phyloP scores from a whole-genome alignment of 2,888 invertebrate species.

The Malachius bipustulatus region DNA sequence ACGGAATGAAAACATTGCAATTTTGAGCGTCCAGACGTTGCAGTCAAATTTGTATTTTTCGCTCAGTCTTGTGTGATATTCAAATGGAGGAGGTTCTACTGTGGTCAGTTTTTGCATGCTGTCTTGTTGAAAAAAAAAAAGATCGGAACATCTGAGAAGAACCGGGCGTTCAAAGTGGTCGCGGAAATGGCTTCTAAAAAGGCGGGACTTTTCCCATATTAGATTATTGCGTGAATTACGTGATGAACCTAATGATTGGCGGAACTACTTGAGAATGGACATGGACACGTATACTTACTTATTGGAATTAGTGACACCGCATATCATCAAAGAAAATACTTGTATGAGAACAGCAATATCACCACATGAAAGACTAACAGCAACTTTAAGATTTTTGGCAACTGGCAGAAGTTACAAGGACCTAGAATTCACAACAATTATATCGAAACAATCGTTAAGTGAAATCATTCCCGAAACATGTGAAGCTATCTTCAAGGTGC shows the following conservation, averaged over 20 bases:
- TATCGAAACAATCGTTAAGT: slow-evolving; percentile 22
- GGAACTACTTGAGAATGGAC: slow-evolving; percentile 22
- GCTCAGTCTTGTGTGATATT: slow-evolving; percentile 4
- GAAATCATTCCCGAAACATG: slow-evolving; percentile 15
- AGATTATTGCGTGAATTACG: slow-evolving; percentile 16
- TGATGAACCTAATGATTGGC: slow-evolving; percentile 20
- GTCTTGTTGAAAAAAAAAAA: slow-evolving; percentile 13
- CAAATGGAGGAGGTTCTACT: slow-evolving; percentile 15
- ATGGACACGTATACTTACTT: slow-evolving; percentile 16
- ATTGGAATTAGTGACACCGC: too few species aligned
- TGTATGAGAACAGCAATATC: slow-evolving; percentile 17
- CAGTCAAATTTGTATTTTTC: slow-evolving; percentile 4
- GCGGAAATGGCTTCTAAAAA: slow-evolving; percentile 16
- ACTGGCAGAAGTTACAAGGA: slow-evolving; percentile 24
- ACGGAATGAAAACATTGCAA: slow-evolving; percentile 3
- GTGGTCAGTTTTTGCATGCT: slow-evolving; percentile 12
- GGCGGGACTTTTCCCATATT: slow-evolving; percentile 15
- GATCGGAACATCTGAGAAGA: slow-evolving; percentile 10
- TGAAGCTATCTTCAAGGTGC: slow-evolving; percentile 13
- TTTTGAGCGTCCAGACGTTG: slow-evolving; percentile 6
- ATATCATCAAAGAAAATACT: slow-evolving; percentile 19
- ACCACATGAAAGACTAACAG: slow-evolving; percentile 23
- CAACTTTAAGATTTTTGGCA: too few species aligned
- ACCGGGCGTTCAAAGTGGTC: slow-evolving; percentile 14
- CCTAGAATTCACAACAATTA: slow-evolving; percentile 23